Conservation (phyloP, 2,113 vertebrate species). For the Arvicanthis niloticus region DNA sequence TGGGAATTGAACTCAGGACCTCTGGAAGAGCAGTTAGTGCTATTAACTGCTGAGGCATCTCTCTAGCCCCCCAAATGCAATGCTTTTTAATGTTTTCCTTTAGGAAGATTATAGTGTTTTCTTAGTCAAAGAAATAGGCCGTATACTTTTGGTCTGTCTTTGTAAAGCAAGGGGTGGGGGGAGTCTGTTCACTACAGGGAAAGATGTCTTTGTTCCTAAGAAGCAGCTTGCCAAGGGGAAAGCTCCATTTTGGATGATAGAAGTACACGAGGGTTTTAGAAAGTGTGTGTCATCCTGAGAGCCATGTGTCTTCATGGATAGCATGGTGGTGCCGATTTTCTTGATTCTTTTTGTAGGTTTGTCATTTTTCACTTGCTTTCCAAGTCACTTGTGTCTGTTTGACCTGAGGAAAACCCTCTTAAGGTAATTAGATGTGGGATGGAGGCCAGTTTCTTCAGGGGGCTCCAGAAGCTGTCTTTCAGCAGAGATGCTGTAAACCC, state of each 20-base stretch:
- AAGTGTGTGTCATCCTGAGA: conserved; percentile 5
- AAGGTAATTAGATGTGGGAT: not conserved
- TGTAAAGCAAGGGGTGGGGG: not conserved
- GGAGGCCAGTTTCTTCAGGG: conserved; percentile 14
- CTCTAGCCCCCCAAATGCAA: not conserved
- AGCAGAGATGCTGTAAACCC: not conserved
- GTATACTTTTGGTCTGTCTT: conserved; percentile 12
- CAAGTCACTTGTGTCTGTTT: conserved; percentile 54
- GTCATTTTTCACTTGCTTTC: conserved; percentile 63
- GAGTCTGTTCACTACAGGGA: not conserved
- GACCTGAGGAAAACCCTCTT: conserved; percentile 52
- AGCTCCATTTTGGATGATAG: not conserved
- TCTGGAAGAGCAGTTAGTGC: no score
- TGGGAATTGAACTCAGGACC: no score
- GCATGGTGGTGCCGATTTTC: not conserved
- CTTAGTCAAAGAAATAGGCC: conserved; percentile 42
- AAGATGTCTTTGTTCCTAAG: conserved; percentile 39
- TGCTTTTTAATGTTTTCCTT: conserved; percentile 37
- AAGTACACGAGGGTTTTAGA: conserved; percentile 9
- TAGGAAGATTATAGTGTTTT: conserved; percentile 57
- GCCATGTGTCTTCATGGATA: conserved; percentile 22
- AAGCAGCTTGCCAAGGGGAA: conserved; percentile 7
- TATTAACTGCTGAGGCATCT: no score
- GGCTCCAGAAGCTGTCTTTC: not conserved
- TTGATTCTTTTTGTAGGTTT: conserved; percentile 59